A percentile compares a stretch with the other conserved stretches of the same genome.
These are phyloP conservation scores for Trachythela sp. DNA, from an alignment of 64 coral and sea anemone species.

Conservation along the genomic window DNA sequence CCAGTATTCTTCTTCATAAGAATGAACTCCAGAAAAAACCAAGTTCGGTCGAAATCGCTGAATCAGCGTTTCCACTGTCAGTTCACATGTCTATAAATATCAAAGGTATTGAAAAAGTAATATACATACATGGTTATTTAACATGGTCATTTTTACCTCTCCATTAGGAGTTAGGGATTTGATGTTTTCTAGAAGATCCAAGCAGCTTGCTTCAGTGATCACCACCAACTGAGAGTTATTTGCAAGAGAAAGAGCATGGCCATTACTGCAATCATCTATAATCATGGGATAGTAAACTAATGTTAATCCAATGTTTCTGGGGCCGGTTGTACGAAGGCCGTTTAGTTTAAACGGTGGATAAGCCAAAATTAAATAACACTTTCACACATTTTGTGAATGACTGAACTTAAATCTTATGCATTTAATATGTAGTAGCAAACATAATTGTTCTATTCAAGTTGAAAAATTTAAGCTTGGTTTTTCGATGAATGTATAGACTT, in stretches of 20 bases:
- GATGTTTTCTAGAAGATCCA: background rate
- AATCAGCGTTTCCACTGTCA: conserved; percentile 30
- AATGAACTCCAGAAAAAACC: conserved; percentile 29
- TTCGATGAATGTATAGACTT: too few species aligned
- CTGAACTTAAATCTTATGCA: too few species aligned
- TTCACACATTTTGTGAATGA: too few species aligned
- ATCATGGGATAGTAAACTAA: background rate
- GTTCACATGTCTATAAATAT: background rate
- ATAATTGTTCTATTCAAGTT: too few species aligned
- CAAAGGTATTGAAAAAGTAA: background rate
- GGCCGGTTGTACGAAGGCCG: too few species aligned
- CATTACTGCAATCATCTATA: background rate
- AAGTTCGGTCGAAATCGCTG: conserved; percentile 58
- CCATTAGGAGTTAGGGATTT: background rate
- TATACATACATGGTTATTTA: background rate
- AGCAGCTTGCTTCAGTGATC: conserved; percentile 4
- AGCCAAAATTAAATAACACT: too few species aligned
- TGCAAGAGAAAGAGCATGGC: background rate
- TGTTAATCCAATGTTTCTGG: too few species aligned
- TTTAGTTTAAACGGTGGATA: too few species aligned
- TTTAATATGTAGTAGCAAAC: too few species aligned
- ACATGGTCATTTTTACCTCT: background rate
- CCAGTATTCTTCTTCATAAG: conserved; percentile 48
- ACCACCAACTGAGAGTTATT: background rate
- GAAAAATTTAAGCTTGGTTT: too few species aligned